phyloP scores from a whole-genome alignment of 2,113 vertebrate species.

The Myotis yumanensis region DNA sequence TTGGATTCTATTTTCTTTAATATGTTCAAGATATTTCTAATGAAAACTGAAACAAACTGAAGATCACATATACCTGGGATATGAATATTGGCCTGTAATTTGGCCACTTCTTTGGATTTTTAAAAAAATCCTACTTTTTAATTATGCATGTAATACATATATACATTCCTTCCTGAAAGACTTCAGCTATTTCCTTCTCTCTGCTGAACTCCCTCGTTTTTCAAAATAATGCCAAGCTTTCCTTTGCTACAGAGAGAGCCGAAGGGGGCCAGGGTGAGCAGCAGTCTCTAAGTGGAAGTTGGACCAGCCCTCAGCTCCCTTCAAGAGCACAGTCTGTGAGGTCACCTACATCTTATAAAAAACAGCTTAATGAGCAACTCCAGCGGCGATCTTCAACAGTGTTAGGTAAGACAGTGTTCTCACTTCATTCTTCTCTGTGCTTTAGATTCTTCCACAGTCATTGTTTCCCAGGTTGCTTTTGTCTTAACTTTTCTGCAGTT shows the following conservation, averaged over 20 bases:
- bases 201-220: constrained; percentile 35
- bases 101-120: background rate
- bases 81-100: constrained; percentile 6
- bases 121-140: background rate
- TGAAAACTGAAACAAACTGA: background rate
- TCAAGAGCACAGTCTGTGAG: constrained; percentile 83
- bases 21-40: background rate
- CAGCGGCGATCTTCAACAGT: constrained; percentile 89
- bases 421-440: background rate
- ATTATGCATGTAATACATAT: background rate
- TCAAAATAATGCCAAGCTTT: constrained; percentile 87
- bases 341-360: constrained; percentile 87
- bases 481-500: constrained; percentile 39
- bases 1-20: constrained; percentile 39
- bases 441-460: background rate
- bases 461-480: constrained; percentile 14
- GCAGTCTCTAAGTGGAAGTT: constrained; percentile 83
- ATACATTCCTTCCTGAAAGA: background rate
- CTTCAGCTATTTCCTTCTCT: background rate
- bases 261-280: constrained; percentile 86
- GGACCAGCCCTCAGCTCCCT: constrained; percentile 91
- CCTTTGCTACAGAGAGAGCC: constrained; percentile 85
- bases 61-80: background rate
- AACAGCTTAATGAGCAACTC: constrained; percentile 87
- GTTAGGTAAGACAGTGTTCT: constrained; percentile 85